Evolutionary conservation across 1,140 invertebrate genomes (phyloP).

Genomic region (Drosophila nannoptera): DNA sequence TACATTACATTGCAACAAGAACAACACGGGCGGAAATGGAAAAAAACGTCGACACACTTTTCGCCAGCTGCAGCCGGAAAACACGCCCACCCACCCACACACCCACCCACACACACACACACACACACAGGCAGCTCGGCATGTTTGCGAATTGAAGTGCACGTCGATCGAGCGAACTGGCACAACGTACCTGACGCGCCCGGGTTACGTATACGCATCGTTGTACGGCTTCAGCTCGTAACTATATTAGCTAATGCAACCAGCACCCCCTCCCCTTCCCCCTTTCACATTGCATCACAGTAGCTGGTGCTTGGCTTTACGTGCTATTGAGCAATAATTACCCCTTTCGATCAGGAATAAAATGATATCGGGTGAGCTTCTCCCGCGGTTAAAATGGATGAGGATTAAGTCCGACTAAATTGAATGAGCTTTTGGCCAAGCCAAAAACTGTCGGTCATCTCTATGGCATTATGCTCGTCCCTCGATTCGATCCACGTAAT

Average conservation of each 20-base stretch:
- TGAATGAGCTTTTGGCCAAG: no score
- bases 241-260: slow-evolving; percentile 65
- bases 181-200: slow-evolving; percentile 54
- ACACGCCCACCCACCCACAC: slow-evolving; percentile 10
- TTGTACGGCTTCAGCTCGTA: slow-evolving; percentile 37
- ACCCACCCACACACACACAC: slow-evolving; percentile 14
- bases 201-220: slow-evolving; percentile 67
- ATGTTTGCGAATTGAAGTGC: slow-evolving; percentile 71
- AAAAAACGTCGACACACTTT: slow-evolving; percentile 69
- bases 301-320: neutral
- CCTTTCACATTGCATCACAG: neutral
- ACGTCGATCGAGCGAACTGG: slow-evolving; percentile 67
- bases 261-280: slow-evolving; percentile 2
- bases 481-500: neutral
- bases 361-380: no score
- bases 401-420: no score
- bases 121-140: slow-evolving; percentile 5
- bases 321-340: slow-evolving; percentile 20
- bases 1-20: slow-evolving; percentile 59
- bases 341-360: no score
- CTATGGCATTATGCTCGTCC: neutral
- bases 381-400: no score
- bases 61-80: slow-evolving; percentile 63
- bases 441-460: neutral
- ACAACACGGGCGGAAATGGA: slow-evolving; percentile 58